Evolutionary conservation across 2,797 vertebrate genomes (phyloP), one percentile per base, ranked within the genome.

Genomic region (Molossus alvarezi): DNA sequence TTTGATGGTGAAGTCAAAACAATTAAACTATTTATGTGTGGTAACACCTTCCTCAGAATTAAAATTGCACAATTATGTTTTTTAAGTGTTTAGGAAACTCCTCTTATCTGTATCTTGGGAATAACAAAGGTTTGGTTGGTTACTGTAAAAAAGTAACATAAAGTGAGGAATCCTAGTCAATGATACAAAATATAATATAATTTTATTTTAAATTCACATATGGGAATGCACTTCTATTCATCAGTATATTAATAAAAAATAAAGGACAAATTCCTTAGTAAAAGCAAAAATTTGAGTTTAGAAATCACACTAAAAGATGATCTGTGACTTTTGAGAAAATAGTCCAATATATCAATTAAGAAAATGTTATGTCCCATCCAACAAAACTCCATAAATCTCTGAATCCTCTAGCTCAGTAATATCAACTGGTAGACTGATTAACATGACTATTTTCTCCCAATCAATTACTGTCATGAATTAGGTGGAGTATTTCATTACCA

Each of bases 161-260:
- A 83, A 79, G 13, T 60, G 1, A 80, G 1, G 5, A 51, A 55
- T 41, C 21, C 29, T 69, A 83, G 27, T 41, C 23, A 69, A 71
- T 69, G 9, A 69, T n/a, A 45, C 9, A 82, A 88, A 77, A 67
- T 87, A 55, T 1, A 9, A 25, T 83, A 23, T 1, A 7, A 79
- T 87, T 90, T 90, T 27, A 82, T 76, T 89, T 88, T 88, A 82
- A 67, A 64, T 89, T 92, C 17, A 37, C 3, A 45, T 60, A 58
- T 1, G 5, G 8, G 64, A 89, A 69, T 55, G 0, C 53, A 72
- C 20, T 82, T 82, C 3, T 17, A 64, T 51, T 92, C 18, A 29
- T 9, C 12, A 55, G 33, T 37, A 62, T 75, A 84, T 90, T 82
- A 60, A n/a, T 69, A 45, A n/a, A 88, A 95, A 95, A 84, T 3